These are phyloP conservation scores for Noctua comes DNA, from an alignment of 2,888 invertebrate species.

Conservation along the genomic window DNA sequence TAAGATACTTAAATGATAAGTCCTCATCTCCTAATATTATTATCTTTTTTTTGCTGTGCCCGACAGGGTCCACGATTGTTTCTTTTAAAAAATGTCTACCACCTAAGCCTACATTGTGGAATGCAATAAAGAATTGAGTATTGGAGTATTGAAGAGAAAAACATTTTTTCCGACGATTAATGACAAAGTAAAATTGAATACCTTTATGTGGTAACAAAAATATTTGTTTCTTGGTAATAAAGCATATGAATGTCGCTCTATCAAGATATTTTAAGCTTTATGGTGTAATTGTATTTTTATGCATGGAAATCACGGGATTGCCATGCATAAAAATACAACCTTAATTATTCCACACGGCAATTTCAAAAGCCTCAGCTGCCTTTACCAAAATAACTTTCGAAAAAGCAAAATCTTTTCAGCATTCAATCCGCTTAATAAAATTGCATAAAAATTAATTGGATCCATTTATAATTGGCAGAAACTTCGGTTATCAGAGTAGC, in stretches of 20 bases:
- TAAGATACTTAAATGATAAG: too few relatives aligned
- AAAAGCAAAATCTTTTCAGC: constrained; percentile 19
- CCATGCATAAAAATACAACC: neutral
- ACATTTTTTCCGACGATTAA: neutral
- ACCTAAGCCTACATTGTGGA: too few relatives aligned
- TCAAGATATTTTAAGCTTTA: neutral
- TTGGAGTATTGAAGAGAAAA: too few relatives aligned
- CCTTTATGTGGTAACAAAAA: neutral
- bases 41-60: too few relatives aligned
- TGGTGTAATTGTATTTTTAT: neutral
- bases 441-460: constrained; percentile 48
- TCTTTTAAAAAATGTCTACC: too few relatives aligned
- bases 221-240: neutral
- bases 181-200: neutral
- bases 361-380: neutral
- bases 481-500: constrained; percentile 32
- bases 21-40: too few relatives aligned
- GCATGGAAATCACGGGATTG: neutral
- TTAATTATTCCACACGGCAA: constrained; percentile 10
- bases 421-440: constrained; percentile 46
- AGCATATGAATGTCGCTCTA: neutral
- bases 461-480: constrained; percentile 54
- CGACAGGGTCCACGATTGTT: too few relatives aligned
- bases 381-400: neutral
- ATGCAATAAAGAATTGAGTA: too few relatives aligned